A percentile compares a stretch with the other conserved stretches of the same genome.
Evolutionary conservation across 35 echinoderm and acorn worm genomes (phyloP).

Genomic region (Ptychodera flava): DNA sequence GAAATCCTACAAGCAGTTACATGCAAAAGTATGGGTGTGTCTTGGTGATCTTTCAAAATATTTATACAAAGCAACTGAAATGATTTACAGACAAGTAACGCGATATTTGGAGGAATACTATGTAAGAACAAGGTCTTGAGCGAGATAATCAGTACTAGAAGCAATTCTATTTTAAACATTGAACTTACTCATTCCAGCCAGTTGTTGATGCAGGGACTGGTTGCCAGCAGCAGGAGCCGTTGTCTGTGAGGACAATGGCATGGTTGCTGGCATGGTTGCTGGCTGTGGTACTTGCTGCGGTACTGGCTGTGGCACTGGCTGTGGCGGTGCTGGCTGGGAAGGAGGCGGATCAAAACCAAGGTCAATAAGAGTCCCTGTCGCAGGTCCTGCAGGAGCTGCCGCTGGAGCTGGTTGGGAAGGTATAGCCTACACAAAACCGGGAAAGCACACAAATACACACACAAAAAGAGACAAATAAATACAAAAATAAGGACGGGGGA

Average conservation of each 20-base stretch:
- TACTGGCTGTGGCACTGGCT: background rate
- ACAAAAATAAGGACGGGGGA: background rate
- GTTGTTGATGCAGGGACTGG: conserved; percentile 29
- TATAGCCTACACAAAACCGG: background rate
- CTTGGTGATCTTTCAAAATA: too few species aligned
- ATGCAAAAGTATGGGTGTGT: background rate
- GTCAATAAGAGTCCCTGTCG: conserved; percentile 42
- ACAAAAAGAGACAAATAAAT: background rate
- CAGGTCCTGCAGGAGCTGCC: conserved; percentile 7
- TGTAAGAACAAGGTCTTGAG: too few species aligned
- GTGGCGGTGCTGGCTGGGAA: background rate
- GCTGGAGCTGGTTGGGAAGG: conserved; percentile 2
- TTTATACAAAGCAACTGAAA: too few species aligned
- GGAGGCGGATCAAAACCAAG: conserved; percentile 17
- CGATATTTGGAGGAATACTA: too few species aligned
- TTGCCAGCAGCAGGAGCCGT: conserved; percentile 2
- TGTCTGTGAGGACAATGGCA: conserved; percentile 13
- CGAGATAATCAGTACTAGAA: too few species aligned
- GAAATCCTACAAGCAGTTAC: conserved; percentile 15
- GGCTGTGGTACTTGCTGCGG: conserved; percentile 13
- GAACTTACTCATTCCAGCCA: conserved; percentile 64
- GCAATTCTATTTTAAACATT: too few species aligned
- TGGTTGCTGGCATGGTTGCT: background rate
- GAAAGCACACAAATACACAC: background rate
- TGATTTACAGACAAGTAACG: too few species aligned